Evolutionary conservation across 2,113 vertebrate species (phyloP).

Genomic region (Patagioenas fasciata): DNA sequence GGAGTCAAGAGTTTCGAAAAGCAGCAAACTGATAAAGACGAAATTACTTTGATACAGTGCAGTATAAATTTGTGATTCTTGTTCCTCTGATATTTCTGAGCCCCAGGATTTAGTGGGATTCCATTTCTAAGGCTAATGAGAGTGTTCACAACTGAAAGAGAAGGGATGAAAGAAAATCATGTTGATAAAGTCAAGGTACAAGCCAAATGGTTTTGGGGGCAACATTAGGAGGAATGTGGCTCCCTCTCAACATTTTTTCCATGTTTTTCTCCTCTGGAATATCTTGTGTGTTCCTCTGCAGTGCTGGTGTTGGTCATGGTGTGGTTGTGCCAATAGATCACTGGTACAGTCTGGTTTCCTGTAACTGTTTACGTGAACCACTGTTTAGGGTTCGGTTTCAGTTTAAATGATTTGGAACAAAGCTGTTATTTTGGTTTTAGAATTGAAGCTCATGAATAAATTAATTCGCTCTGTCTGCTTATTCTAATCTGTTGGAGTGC

Average conservation of each 20-base stretch:
- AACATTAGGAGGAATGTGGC: not conserved
- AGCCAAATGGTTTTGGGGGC: not conserved
- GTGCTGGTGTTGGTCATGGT: not conserved
- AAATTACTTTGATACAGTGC: not conserved
- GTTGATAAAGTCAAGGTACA: not conserved
- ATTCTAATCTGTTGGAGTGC: not conserved
- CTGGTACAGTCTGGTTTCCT: not conserved
- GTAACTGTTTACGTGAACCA: not conserved
- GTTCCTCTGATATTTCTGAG: not conserved
- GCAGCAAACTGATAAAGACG: not conserved
- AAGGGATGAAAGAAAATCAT: not conserved
- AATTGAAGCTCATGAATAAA: slow-evolving; percentile 29
- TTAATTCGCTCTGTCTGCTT: slow-evolving; percentile 39
- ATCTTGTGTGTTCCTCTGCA: not conserved
- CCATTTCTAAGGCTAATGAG: not conserved
- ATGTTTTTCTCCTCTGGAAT: not conserved
- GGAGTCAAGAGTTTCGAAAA: not conserved
- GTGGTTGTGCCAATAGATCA: not conserved
- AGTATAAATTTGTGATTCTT: not conserved
- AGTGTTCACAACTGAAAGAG: not conserved
- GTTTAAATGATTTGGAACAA: not conserved
- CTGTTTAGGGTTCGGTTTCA: not conserved
- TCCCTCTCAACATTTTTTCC: not conserved
- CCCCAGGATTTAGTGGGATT: not conserved
- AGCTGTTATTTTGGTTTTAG: not conserved